Evolutionary conservation across 2,113 vertebrate genomes (phyloP).

Genomic region (Cryptoleucopteryx plumbea): DNA sequence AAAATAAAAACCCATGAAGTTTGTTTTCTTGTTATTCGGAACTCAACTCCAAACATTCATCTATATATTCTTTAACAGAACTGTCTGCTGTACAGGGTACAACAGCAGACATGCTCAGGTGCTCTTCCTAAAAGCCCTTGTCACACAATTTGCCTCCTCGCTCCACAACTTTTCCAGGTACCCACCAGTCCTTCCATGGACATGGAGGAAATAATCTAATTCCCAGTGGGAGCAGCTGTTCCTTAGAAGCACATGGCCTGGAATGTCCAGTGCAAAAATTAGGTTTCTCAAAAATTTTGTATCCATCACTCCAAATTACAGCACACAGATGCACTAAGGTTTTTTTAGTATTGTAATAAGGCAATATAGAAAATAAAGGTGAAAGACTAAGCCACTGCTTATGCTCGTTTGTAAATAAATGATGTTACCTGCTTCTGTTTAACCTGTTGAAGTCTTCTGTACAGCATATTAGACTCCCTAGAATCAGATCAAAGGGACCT

Average conservation of each 20-base stretch:
- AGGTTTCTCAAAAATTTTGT: neutral
- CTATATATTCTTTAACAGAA: neutral
- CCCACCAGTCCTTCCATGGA: neutral
- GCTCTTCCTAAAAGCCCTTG: neutral
- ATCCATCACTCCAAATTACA: neutral
- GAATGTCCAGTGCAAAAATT: neutral
- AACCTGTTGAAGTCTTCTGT: neutral
- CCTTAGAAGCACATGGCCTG: neutral
- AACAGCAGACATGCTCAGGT: neutral
- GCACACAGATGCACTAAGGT: neutral
- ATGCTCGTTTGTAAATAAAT: neutral
- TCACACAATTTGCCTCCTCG: neutral
- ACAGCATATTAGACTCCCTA: neutral
- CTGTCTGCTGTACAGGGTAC: neutral
- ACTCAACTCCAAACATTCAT: neutral
- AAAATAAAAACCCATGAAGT: neutral
- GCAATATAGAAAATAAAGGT: neutral
- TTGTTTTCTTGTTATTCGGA: neutral
- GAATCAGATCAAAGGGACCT: neutral
- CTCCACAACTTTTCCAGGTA: neutral
- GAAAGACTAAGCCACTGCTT: neutral
- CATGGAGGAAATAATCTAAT: neutral
- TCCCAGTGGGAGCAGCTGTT: neutral
- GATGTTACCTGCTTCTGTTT: neutral
- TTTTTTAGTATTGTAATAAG: neutral